These are phyloP conservation scores for Eudemis profundana DNA, from an alignment of 2,888 invertebrate species.

Conservation along the genomic window DNA sequence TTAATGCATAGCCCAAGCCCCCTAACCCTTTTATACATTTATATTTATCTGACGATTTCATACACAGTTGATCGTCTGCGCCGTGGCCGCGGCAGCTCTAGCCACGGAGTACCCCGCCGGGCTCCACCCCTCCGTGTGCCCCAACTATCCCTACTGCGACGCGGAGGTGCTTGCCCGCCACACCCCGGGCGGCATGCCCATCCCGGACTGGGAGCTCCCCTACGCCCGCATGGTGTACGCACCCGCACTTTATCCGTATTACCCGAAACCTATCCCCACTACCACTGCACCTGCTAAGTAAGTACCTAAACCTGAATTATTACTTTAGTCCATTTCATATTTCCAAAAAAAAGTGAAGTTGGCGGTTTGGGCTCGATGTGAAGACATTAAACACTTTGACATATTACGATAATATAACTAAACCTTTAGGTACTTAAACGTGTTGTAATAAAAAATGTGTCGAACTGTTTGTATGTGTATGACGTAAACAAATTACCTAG, in stretches of 20 bases:
- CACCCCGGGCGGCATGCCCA: not conserved
- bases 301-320: not conserved
- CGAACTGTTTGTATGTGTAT: no score
- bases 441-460: no score
- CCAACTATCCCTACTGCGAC: constrained; percentile 27
- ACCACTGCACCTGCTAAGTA: no score
- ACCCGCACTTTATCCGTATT: not conserved
- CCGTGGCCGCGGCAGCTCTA: constrained; percentile 5
- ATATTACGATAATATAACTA: no score
- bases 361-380: no score
- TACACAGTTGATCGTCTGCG: constrained; percentile 9
- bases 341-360: no score
- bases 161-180: constrained; percentile 3
- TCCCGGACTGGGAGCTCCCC: constrained; percentile 11
- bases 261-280: no score
- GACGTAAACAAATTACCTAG: no score
- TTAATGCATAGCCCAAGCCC: no score
- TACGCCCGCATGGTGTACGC: not conserved
- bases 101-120: constrained; percentile 1
- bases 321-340: no score
- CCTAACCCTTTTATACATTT: not conserved
- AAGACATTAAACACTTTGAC: no score
- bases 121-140: constrained; percentile 15
- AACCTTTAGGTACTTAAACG: no score
- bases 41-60: not conserved